These are phyloP conservation scores for Pelodiscus sinensis DNA, from an alignment of 2,113 vertebrate genomes.

Conservation along the genomic window DNA sequence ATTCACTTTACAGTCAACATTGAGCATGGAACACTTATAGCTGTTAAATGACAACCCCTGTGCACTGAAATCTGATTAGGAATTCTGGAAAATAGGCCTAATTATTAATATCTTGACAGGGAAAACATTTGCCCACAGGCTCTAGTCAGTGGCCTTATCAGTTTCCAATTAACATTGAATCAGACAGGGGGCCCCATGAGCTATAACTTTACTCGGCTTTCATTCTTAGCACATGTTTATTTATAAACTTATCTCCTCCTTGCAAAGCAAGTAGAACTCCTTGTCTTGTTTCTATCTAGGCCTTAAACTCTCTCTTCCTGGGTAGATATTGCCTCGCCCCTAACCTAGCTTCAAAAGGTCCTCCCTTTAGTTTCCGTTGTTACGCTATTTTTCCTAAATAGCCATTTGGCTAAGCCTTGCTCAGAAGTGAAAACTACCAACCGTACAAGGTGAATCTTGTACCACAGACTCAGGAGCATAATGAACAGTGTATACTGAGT, in stretches of 20 bases:
- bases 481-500: background rate
- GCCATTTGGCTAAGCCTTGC: background rate
- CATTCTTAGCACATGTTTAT: background rate
- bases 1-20: background rate
- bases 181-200: background rate
- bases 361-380: background rate
- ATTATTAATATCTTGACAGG: background rate
- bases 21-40: background rate
- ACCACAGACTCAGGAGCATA: background rate
- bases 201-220: background rate
- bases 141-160: background rate
- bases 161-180: background rate
- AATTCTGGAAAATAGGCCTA: background rate
- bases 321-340: background rate
- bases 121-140: conserved; percentile 3
- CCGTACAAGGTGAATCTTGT: background rate
- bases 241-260: background rate
- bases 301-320: background rate
- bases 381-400: background rate
- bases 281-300: background rate
- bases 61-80: background rate
- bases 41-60: background rate
- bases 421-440: background rate
- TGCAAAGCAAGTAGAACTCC: background rate
- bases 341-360: background rate